phyloP scores from a whole-genome alignment of 2,888 invertebrate species.

The Hoplodrina ambigua region DNA sequence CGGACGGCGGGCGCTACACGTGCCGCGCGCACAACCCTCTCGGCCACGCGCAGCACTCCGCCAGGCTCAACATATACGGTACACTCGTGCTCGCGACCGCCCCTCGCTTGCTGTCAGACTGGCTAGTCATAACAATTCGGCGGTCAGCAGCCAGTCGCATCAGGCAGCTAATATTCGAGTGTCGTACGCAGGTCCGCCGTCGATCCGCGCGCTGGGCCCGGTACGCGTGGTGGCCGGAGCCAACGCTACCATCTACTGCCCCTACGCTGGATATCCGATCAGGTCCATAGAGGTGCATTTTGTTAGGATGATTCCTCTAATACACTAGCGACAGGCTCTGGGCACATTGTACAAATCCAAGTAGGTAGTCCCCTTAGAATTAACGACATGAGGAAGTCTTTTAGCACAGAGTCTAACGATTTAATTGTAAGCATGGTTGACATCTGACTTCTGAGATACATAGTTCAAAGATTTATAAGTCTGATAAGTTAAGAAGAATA shows the following conservation, averaged over 20 bases:
- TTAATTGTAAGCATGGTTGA: background rate
- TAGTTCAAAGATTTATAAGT: background rate
- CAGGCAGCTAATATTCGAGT: background rate
- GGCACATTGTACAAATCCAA: slow-evolving; percentile 6
- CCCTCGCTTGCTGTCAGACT: too few species aligned
- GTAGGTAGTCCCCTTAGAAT: slow-evolving; percentile 12
- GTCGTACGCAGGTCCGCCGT: slow-evolving; percentile 91
- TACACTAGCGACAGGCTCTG: slow-evolving; percentile 50
- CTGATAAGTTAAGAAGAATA: background rate
- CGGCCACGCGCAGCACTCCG: slow-evolving; percentile 93
- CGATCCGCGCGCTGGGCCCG: slow-evolving; percentile 92
- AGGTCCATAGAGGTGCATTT: slow-evolving; percentile 90
- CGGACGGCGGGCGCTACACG: slow-evolving; percentile 96
- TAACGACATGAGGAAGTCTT: slow-evolving; percentile 15
- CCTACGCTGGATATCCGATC: slow-evolving; percentile 96
- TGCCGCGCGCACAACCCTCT: slow-evolving; percentile 94
- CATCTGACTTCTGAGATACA: background rate
- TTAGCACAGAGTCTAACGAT: background rate
- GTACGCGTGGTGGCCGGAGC: slow-evolving; percentile 94
- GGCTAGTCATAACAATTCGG: too few species aligned
- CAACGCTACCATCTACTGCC: slow-evolving; percentile 94
- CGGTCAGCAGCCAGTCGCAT: too few species aligned
- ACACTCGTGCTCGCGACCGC: background rate
- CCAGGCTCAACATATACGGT: slow-evolving; percentile 94
- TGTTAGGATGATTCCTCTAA: slow-evolving; percentile 79